Evolutionary conservation across 2,113 vertebrate genomes (phyloP).

Genomic region (Rynchops niger): DNA sequence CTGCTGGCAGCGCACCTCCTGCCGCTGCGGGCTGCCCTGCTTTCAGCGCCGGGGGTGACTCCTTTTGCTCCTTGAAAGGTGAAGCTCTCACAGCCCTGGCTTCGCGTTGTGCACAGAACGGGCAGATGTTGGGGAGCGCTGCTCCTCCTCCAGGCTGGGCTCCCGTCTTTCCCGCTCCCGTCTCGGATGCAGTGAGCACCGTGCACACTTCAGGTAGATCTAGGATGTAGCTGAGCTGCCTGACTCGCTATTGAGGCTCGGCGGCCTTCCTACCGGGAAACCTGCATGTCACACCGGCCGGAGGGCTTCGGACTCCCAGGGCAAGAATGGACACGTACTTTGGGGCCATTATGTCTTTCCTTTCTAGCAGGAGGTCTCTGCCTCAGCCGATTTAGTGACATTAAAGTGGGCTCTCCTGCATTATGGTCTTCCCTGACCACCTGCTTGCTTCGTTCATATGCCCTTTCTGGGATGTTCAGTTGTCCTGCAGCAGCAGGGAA

Average conservation of each 20-base stretch:
- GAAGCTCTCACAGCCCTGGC: not conserved
- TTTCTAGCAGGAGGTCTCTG: not conserved
- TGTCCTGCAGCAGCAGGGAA: not conserved
- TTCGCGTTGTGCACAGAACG: rapidly evolving
- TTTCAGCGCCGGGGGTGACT: not conserved
- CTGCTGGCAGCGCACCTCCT: not conserved
- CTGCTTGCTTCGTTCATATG: not conserved
- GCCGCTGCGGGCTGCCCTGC: not conserved
- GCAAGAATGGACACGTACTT: not conserved
- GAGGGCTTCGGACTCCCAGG: not conserved
- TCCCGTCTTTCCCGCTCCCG: rapidly evolving
- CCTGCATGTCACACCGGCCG: too few relatives aligned
- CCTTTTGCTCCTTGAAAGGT: not conserved
- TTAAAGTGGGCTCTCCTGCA: not conserved
- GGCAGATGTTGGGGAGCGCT: not conserved
- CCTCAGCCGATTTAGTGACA: not conserved
- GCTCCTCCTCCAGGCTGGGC: not conserved
- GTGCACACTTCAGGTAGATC: too few relatives aligned
- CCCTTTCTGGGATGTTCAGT: not conserved
- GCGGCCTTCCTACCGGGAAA: not conserved
- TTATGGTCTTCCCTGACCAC: not conserved
- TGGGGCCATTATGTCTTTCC: not conserved
- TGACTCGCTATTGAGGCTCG: not conserved
- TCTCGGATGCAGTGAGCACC: rapidly evolving
- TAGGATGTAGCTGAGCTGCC: not conserved